These are phyloP conservation scores for Seriola aureovittata DNA, from an alignment of 2,113 vertebrate genomes.

Conservation along the genomic window DNA sequence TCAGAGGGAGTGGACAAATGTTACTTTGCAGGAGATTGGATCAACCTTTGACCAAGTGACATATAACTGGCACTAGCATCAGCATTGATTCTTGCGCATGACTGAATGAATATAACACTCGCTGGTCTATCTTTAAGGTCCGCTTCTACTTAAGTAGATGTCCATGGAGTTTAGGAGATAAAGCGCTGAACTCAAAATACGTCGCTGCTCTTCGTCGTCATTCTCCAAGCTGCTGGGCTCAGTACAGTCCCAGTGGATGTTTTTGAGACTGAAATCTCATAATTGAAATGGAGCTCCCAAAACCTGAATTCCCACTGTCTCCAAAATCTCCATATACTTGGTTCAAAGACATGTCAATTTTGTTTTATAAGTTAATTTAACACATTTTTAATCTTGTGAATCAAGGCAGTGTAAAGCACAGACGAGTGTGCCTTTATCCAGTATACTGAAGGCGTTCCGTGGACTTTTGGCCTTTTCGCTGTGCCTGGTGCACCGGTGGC, in stretches of 20 bases:
- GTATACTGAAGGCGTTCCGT: no score
- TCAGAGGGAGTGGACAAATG: neutral
- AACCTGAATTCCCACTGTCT: neutral
- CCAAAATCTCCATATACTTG: neutral
- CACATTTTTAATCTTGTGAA: neutral
- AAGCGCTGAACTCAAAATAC: neutral
- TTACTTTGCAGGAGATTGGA: neutral
- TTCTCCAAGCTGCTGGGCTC: conserved; percentile 4
- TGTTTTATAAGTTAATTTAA: neutral
- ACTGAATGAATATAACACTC: neutral
- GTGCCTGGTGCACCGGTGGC: neutral
- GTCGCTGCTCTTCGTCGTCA: neutral
- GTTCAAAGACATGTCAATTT: neutral
- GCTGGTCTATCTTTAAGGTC: neutral
- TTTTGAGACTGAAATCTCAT: conserved; percentile 21
- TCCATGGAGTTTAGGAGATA: conserved; percentile 3
- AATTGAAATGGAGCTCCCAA: neutral
- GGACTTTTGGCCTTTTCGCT: neutral
- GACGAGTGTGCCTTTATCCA: neutral
- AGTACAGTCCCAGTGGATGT: neutral
- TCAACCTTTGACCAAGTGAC: neutral
- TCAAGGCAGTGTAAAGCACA: neutral
- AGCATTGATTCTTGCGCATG: neutral
- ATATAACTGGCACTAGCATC: neutral
- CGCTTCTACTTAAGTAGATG: conserved; percentile 1